Evolutionary conservation across 2,113 vertebrate genomes (phyloP).

Genomic region (Castor canadensis): DNA sequence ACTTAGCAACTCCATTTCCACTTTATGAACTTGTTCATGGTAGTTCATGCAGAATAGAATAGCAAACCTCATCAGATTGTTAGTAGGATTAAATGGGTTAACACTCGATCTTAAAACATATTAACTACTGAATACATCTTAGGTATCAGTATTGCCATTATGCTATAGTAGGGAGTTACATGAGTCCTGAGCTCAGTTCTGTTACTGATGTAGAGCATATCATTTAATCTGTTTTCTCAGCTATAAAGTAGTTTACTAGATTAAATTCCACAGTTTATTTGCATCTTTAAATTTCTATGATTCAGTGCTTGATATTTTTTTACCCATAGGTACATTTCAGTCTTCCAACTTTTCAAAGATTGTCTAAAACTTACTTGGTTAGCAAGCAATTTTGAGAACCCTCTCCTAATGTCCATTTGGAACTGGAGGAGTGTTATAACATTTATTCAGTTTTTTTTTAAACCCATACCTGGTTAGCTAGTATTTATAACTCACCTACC

Average conservation of each 20-base stretch:
- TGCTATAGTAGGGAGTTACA: not conserved
- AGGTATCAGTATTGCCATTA: not conserved
- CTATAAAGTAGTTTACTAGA: constrained; percentile 31
- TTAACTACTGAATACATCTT: not conserved
- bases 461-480: not conserved
- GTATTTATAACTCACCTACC: not conserved
- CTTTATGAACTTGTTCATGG: not conserved
- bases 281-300: constrained; percentile 12
- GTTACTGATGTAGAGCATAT: not conserved
- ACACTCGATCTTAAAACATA: constrained; percentile 8
- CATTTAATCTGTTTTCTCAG: constrained; percentile 14
- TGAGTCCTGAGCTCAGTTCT: not conserved
- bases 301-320: constrained; percentile 24
- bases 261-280: constrained; percentile 24
- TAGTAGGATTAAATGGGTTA: not conserved
- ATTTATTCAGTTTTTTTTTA: not conserved
- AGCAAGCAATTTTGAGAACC: not conserved
- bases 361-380: not conserved
- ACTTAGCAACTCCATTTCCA: constrained; percentile 7
- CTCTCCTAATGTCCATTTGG: not conserved
- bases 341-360: constrained; percentile 34
- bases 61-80: not conserved
- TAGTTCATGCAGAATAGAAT: not conserved
- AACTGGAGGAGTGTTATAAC: not conserved
- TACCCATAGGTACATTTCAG: not conserved